Conservation (phyloP, 1,140 invertebrate species). For the Ips nitidus region DNA sequence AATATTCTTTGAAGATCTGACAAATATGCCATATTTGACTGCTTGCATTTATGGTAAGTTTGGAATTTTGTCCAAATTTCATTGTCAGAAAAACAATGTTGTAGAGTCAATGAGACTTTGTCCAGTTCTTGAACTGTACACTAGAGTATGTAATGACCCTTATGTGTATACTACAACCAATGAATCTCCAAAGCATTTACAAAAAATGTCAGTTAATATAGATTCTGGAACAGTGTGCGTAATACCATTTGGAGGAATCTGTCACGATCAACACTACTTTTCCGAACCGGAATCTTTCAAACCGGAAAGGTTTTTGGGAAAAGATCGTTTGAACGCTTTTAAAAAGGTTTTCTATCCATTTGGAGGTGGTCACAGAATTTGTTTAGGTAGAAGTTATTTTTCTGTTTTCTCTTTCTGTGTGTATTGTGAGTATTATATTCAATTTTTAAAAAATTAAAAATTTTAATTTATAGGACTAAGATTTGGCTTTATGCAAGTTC, state of each 20-base stretch:
- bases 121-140: constrained; percentile 23
- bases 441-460: not conserved
- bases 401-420: not conserved
- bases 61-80: not conserved
- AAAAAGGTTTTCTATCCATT: constrained; percentile 59
- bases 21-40: constrained; percentile 28
- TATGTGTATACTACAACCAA: constrained; percentile 42
- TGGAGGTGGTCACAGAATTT: constrained; percentile 65
- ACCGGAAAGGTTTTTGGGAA: constrained; percentile 62
- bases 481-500: constrained; percentile 55
- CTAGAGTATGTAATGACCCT: constrained; percentile 40
- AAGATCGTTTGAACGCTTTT: constrained; percentile 23
- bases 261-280: constrained; percentile 58
- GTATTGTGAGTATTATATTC: not conserved
- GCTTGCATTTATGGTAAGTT: constrained; percentile 30
- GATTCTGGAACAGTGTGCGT: constrained; percentile 57
- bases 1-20: constrained; percentile 25
- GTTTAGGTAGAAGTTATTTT: constrained; percentile 55
- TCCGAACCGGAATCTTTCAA: constrained; percentile 60
- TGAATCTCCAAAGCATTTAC: constrained; percentile 25
- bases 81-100: not conserved
- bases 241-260: constrained; percentile 60
- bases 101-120: constrained; percentile 24
- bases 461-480: constrained; percentile 64
- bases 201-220: constrained; percentile 46